phyloP scores from a whole-genome alignment of 2,888 invertebrate species.

The Ornithoptera alexandrae region DNA sequence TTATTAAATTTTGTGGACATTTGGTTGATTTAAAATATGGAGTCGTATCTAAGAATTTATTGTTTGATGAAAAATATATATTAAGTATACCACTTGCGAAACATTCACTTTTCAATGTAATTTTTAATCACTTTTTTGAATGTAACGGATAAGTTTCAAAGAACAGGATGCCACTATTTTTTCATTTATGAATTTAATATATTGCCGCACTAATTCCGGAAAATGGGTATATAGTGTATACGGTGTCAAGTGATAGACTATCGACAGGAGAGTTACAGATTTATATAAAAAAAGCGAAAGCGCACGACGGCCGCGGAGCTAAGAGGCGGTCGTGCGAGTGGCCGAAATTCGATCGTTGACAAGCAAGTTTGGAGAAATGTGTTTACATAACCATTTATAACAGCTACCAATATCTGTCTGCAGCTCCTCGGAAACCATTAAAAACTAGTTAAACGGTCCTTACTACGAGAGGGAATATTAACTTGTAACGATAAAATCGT shows the following conservation, averaged over 20 bases:
- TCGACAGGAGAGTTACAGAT: conserved; percentile 39
- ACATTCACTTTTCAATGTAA: not conserved
- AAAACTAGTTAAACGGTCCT: conserved; percentile 27
- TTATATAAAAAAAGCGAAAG: conserved; percentile 53
- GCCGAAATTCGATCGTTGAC: conserved; percentile 54
- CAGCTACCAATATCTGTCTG: conserved; percentile 14
- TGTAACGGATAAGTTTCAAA: not conserved
- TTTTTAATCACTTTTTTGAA: not conserved
- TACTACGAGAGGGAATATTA: conserved; percentile 20
- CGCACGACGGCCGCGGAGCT: conserved; percentile 43
- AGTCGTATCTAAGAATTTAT: conserved; percentile 4
- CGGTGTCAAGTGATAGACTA: conserved; percentile 29
- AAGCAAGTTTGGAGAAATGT: conserved; percentile 62
- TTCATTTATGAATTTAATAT: not conserved
- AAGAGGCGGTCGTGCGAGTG: conserved; percentile 56
- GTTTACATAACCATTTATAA: conserved; percentile 61
- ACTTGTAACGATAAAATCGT: not conserved
- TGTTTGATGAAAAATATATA: not conserved
- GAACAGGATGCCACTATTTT: not conserved
- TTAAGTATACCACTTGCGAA: not conserved
- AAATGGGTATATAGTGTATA: not conserved
- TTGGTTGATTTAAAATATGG: conserved; percentile 22
- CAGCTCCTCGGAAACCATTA: conserved; percentile 14
- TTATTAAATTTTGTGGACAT: conserved; percentile 32
- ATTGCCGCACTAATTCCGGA: conserved; percentile 8